Evolutionary conservation across 2,888 invertebrate species (phyloP), one percentile per base, ranked within the genome.

Genomic region (Lingula anatina): DNA sequence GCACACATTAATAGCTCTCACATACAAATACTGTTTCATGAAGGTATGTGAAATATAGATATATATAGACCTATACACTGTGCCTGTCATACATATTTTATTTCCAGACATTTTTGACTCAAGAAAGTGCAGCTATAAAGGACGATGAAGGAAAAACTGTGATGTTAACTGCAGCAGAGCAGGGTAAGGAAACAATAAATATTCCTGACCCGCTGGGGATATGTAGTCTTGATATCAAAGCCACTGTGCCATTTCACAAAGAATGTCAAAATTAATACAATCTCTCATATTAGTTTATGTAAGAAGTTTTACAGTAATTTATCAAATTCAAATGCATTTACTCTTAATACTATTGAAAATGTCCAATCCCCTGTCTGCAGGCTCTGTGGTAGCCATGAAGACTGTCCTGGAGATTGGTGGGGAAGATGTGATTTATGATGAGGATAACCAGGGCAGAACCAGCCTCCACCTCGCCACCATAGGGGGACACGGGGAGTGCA

Each of bases 401-500:
- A 55, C 73, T 9, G 73, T 75, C 25, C 39, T 74, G 26, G 74
- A 75, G 44, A 72, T 71, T 35, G 68, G 65, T 7, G 75, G 71
- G 20, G 41, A 44, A 23, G 54, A 57, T 5, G 62, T 64, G 48
- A 54, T 75, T 12, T 53, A 64, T 40, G 70, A 72, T 46, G 46
- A 61, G 15, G 76, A 76, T 50, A 59, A 56, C 44, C 61, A 68
- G 39, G 66, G 69, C 26, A 57, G 74, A 26, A 72, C 73, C 7
- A 68, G 75, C 1, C 64, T 77, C 5, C 74, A 73, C 55, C 56
- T 75, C 38, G 74, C 76, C 5, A 66, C 71, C 12, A 67, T 75
- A 27, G 70, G 73, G 4, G 77, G 77, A n/a, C 76, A 77, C 55
- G 76, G 75, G 0, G 74, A 75, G 55, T 66, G 73, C 23, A 66